Base-by-base conservation (phyloP, 2,113 vertebrate genomes). In the Fulmarus glacialis region DNA sequence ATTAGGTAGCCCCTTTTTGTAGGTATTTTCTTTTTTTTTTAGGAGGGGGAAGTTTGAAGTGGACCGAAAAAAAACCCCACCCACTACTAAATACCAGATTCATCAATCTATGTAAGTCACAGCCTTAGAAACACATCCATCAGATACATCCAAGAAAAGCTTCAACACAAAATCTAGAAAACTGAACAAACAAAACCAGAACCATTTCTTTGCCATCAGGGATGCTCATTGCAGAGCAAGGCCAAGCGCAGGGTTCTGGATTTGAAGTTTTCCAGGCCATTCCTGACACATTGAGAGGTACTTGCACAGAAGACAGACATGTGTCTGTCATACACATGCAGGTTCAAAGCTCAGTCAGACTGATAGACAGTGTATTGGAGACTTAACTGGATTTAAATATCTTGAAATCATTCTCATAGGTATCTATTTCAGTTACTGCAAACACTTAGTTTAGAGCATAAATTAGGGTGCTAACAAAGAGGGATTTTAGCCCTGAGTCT, bases 301-400 rank as follows among this genome's bases (percentile, higher is more conserved):
- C 18, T 24, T 17, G 15, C 45, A 53, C 4, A 68, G 47, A 52
- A 68, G 12, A 29, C 5, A 72, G n/a, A 48, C 6, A 2, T 2
- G 3, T 8, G 32, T 27, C 15, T 64, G 16, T n/a, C 34, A 29
- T 11, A 36, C 7, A 23, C 1, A 30, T 5, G 13, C 5, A 12
- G 20, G 22, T 89, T 58, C 67, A 52, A 70, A 86, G 20, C 6
- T 87, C 48, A 30, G 8, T 52, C 59, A 72, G 24, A 34, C 11
- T 42, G 3, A 45, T 4, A 3, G 29, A 26, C 11, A 26, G 4
- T 6, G 5, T 23, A 40, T 1, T 16, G 10, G 5, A 40, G 6
- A 53, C 16, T 30, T 56, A 26, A 45, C 40, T 58, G 60, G 23
- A 53, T n/a, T 24, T 38, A 56, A 72, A 27, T 48, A 66, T 16